A percentile compares a stretch with the other conserved stretches of the same genome.
These are phyloP conservation scores for Octopus bimaculoides DNA, from an alignment of 1,140 invertebrate genomes.

Conservation along the genomic window DNA sequence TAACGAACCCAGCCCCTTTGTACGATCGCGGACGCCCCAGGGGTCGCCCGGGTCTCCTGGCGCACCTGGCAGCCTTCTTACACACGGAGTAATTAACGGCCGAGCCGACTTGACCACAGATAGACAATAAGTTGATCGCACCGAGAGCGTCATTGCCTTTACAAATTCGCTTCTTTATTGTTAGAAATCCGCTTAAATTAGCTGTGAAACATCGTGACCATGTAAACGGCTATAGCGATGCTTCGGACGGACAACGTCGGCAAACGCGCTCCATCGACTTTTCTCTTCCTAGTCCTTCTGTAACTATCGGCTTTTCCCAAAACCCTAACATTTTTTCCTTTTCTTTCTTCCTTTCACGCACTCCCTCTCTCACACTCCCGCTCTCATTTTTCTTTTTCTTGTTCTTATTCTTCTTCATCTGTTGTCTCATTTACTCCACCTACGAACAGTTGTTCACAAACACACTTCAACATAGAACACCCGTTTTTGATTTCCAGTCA, in stretches of 20 bases:
- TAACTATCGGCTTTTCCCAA: neutral
- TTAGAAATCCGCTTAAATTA: constrained; percentile 9
- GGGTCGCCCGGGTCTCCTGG: constrained; percentile 8
- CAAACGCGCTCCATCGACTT: neutral
- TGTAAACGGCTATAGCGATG: neutral
- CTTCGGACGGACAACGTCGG: neutral
- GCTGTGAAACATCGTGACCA: neutral
- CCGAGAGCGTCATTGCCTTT: neutral
- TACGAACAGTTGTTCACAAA: neutral
- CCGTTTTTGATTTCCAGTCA: constrained; percentile 6
- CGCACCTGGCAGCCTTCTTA: constrained; percentile 5
- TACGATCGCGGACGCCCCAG: constrained; percentile 1
- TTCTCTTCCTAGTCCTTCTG: neutral
- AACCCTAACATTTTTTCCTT: neutral
- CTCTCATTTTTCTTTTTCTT: neutral
- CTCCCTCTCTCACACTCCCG: neutral
- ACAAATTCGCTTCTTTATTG: neutral
- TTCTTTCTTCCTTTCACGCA: neutral
- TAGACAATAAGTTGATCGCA: neutral
- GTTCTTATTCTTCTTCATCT: neutral
- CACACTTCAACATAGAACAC: constrained; percentile 6
- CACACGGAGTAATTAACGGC: neutral
- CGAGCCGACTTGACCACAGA: neutral
- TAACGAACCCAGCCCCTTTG: neutral
- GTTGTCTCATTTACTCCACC: neutral